A percentile compares a stretch with the other conserved stretches of the same genome.
Evolutionary conservation across 2,797 vertebrate species (phyloP).

Genomic region (Argentina silus): DNA sequence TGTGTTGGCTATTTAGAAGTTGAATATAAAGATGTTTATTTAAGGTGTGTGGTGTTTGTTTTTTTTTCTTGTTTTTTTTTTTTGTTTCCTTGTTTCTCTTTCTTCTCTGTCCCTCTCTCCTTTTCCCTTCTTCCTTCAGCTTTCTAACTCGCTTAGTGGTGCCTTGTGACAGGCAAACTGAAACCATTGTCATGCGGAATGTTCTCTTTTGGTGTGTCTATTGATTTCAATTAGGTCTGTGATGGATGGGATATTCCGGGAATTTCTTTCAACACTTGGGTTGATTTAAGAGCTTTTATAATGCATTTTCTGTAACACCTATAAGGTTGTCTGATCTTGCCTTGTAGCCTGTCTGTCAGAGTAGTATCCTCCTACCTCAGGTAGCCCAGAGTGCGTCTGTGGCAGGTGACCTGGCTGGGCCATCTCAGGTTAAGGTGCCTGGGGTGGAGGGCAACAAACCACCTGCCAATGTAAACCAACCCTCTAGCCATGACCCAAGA

Average conservation of each 20-base stretch:
- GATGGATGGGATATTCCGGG: neutral
- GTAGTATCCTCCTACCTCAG: neutral
- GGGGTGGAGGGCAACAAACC: too few relatives aligned
- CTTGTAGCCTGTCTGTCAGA: neutral
- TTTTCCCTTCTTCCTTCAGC: neutral
- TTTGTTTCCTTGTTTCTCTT: neutral
- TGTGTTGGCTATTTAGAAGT: conserved; percentile 11
- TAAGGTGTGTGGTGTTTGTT: neutral
- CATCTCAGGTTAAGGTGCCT: conserved; percentile 53
- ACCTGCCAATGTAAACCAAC: conserved; percentile 54
- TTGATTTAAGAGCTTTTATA: too few relatives aligned
- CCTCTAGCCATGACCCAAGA: conserved; percentile 59
- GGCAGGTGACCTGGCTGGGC: conserved; percentile 19
- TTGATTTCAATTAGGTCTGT: neutral
- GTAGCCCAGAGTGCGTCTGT: neutral
- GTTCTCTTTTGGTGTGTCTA: neutral
- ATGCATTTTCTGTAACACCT: too few relatives aligned
- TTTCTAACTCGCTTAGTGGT: conserved; percentile 27
- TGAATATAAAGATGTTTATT: neutral
- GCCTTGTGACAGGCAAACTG: neutral
- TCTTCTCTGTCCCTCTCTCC: neutral
- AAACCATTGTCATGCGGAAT: conserved; percentile 6
- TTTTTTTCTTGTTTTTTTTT: neutral
- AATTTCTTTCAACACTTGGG: neutral
- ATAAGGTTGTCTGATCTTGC: neutral